phyloP scores from a whole-genome alignment of 2,113 vertebrate genomes.

The rat (Rattus norvegicus) region GRCr8 NC_086023.1:83369001-83369500 shows the following conservation, averaged over 20 bases:
- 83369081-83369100: background rate
- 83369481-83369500: background rate
- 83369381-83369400: background rate
- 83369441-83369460: background rate
- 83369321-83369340: background rate
- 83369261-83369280: no score
- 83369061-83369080: background rate
- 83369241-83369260: background rate
- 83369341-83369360: background rate
- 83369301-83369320: background rate
- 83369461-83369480: background rate
- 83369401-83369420: background rate
- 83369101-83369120: no score
- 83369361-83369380: background rate
- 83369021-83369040: background rate
- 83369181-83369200: background rate
- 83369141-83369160: background rate
- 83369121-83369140: background rate
- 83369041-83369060: background rate
- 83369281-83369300: background rate
- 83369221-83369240: background rate
- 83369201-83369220: no score
- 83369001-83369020: background rate
- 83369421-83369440: background rate
- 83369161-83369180: background rate